Conservation (phyloP, 2,113 vertebrate species). For the Saccopteryx leptura region DNA sequence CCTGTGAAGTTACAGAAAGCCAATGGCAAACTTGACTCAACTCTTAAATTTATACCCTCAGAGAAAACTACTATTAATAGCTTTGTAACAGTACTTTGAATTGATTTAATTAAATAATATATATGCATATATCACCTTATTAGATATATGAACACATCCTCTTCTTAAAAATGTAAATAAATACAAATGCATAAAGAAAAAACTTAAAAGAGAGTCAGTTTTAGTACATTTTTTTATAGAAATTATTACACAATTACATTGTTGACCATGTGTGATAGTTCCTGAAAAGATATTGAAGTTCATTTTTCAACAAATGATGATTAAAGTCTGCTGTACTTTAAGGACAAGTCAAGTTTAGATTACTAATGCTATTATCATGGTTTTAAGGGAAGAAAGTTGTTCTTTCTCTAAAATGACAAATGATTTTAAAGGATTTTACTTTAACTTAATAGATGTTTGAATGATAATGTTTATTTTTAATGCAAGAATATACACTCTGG, state of each 20-base stretch:
- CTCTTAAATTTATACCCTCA: neutral
- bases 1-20: neutral
- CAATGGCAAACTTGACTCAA: neutral
- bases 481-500: neutral
- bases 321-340: neutral
- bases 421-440: neutral
- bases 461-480: neutral
- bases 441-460: neutral
- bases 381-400: neutral
- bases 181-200: neutral
- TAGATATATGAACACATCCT: neutral
- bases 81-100: neutral
- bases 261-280: neutral
- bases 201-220: neutral
- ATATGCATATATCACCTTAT: neutral
- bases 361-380: neutral
- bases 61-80: neutral
- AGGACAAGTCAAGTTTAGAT: constrained; percentile 1
- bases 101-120: neutral
- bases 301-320: neutral
- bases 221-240: neutral
- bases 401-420: neutral
- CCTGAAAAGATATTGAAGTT: neutral
- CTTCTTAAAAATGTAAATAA: neutral
- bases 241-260: neutral